Evolutionary conservation across 2,113 vertebrate species (phyloP).

Genomic region (Pollachius pollachius): DNA sequence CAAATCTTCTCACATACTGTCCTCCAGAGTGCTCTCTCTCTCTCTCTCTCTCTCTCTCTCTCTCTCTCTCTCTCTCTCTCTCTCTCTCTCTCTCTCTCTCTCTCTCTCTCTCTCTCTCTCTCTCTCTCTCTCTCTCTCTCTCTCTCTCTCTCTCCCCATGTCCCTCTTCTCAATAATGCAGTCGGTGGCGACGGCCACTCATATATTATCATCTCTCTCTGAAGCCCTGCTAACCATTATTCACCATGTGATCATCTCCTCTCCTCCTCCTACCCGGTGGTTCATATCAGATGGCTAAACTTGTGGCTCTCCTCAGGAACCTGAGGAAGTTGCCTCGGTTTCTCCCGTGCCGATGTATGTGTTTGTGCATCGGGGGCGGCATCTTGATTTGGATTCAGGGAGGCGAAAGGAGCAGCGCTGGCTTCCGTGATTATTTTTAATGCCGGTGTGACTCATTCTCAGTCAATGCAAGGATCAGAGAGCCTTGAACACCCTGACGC

Average conservation of each 20-base stretch:
- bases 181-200: conserved; percentile 18
- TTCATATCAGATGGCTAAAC: no score
- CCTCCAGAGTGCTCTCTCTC: conserved; percentile 4
- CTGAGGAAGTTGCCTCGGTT: neutral
- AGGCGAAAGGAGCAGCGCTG: conserved; percentile 27
- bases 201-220: conserved; percentile 29
- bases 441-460: conserved; percentile 49
- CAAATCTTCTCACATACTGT: conserved; percentile 18
- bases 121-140: no score
- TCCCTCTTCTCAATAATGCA: conserved; percentile 37
- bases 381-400: conserved; percentile 23
- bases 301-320: no score
- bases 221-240: conserved; percentile 11
- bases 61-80: no score
- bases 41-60: no score
- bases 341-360: neutral
- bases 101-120: no score
- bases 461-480: conserved; percentile 52
- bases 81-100: no score
- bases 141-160: neutral
- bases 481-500: conserved; percentile 18
- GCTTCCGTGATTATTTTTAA: conserved; percentile 57
- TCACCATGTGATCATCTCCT: no score
- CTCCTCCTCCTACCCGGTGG: no score
- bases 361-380: conserved; percentile 18